Conservation (phyloP, 2,888 invertebrate genomes). For the Falcaria lacertinaria region DNA sequence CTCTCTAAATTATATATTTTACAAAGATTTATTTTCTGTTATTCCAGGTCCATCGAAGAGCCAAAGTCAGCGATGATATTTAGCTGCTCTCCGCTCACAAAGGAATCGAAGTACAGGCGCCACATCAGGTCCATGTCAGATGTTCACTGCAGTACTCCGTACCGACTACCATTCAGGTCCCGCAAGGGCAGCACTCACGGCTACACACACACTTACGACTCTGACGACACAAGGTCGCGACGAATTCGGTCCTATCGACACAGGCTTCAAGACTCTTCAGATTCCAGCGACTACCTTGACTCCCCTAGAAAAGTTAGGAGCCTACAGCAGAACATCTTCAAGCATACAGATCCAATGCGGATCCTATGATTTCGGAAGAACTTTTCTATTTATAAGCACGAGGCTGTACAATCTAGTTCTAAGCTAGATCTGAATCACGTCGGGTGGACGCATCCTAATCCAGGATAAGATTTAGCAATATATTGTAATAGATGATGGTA, state of each 20-base stretch:
- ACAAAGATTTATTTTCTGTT: conserved; percentile 12
- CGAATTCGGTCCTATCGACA: conserved; percentile 47
- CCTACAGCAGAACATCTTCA: conserved; percentile 61
- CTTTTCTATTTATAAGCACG: conserved; percentile 25
- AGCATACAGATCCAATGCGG: conserved; percentile 71
- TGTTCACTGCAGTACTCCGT: conserved; percentile 69
- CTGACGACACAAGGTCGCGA: conserved; percentile 60
- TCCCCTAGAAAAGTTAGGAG: conserved; percentile 46
- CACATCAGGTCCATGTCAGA: conserved; percentile 75
- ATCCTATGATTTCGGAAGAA: conserved; percentile 51
- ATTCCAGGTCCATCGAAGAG: conserved; percentile 63
- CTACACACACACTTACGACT: conserved; percentile 58
- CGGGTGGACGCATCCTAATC: conserved; percentile 17
- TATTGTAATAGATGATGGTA: no score
- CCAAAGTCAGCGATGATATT: conserved; percentile 39
- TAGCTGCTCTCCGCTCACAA: conserved; percentile 57
- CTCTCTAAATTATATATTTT: no score
- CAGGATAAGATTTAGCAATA: conserved; percentile 7
- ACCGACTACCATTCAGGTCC: conserved; percentile 54
- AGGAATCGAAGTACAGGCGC: conserved; percentile 59
- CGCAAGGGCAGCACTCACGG: conserved; percentile 48
- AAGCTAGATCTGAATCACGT: conserved; percentile 35
- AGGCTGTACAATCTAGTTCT: conserved; percentile 56
- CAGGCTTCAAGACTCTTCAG: conserved; percentile 56
- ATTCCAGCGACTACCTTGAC: conserved; percentile 61